Evolutionary conservation across 2,113 vertebrate genomes (phyloP).

Genomic region (Crotophaga sulcirostris): DNA sequence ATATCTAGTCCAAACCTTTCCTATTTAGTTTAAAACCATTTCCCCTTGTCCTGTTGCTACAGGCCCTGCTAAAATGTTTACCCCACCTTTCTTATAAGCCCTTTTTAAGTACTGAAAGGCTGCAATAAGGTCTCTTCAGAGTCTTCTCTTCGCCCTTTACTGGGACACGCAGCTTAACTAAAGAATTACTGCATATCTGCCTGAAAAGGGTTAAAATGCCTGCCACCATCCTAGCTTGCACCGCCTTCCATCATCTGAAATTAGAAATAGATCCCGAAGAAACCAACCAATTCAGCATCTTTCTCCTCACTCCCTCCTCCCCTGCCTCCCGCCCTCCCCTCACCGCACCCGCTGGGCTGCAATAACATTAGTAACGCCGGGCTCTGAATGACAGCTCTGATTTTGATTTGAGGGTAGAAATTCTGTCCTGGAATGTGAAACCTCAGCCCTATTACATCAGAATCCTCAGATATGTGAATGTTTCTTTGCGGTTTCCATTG

Average conservation of each 20-base stretch:
- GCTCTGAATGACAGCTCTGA: constrained; percentile 59
- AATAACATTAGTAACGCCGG: background rate
- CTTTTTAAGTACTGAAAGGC: too few relatives aligned
- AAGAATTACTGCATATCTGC: background rate
- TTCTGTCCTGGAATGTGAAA: constrained; percentile 30
- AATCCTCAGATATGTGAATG: constrained; percentile 46
- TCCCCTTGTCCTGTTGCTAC: too few relatives aligned
- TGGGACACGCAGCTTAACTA: background rate
- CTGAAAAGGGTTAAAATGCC: background rate
- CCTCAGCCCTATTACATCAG: constrained; percentile 67
- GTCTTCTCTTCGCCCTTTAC: background rate
- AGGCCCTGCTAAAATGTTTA: too few relatives aligned
- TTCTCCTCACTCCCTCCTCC: background rate
- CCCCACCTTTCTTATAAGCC: too few relatives aligned
- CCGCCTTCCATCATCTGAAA: background rate
- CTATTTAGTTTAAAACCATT: too few relatives aligned
- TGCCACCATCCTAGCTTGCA: background rate
- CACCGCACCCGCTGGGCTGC: background rate
- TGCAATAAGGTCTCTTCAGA: too few relatives aligned
- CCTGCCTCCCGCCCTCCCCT: background rate
- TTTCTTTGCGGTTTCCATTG: constrained; percentile 27
- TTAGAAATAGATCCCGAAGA: background rate
- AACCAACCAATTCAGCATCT: background rate
- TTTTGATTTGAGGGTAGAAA: constrained; percentile 15
- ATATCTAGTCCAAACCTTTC: too few relatives aligned